A percentile compares a stretch with the other conserved stretches of the same genome.
phyloP scores from a whole-genome alignment of 2,888 invertebrate species.

The Drosophila cognata region DNA sequence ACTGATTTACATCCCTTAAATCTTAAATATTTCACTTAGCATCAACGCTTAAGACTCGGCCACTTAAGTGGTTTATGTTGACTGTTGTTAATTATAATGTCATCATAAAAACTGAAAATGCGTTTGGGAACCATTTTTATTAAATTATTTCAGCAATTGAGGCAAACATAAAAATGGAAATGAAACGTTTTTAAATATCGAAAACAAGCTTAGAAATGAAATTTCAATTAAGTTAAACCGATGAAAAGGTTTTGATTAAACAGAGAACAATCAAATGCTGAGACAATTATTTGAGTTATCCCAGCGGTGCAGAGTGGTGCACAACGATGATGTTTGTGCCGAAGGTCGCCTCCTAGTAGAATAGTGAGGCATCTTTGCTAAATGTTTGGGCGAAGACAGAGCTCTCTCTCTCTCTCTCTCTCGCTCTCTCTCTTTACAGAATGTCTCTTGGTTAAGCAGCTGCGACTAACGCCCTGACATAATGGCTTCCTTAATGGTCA shows the following conservation, averaged over 20 bases:
- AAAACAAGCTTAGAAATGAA: background rate
- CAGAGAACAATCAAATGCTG: background rate
- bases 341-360: slow-evolving; percentile 13
- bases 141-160: background rate
- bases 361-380: background rate
- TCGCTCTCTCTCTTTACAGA: background rate
- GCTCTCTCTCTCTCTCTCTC: background rate
- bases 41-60: background rate
- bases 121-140: background rate
- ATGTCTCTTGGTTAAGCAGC: slow-evolving; percentile 26
- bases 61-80: background rate
- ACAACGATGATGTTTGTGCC: background rate
- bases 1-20: background rate
- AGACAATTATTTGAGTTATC: background rate
- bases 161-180: background rate
- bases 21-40: background rate
- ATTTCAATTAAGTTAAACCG: background rate
- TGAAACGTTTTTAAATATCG: background rate
- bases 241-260: background rate
- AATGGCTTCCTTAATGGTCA: slow-evolving; percentile 40
- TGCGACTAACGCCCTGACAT: slow-evolving; percentile 38
- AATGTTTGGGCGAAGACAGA: slow-evolving; percentile 1
- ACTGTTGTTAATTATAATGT: background rate
- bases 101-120: background rate
- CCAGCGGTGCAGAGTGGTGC: background rate